Evolutionary conservation across 2,888 invertebrate genomes (phyloP), one percentile per base, ranked within the genome.

Genomic region (Limnephilus marmoratus): DNA sequence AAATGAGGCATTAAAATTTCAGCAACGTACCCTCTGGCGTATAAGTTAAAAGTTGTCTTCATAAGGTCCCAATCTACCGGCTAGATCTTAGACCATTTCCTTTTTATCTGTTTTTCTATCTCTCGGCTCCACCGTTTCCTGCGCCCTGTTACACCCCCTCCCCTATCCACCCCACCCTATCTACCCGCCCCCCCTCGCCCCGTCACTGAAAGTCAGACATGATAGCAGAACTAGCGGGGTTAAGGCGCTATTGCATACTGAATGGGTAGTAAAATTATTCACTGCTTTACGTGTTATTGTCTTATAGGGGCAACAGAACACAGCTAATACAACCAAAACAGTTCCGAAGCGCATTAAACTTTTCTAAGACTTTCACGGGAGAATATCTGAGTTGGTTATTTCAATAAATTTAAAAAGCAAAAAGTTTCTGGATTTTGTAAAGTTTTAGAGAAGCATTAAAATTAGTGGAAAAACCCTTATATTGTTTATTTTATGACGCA

Each of bases 1-100:
- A 92, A 93, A 93, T 92, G 92, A 93, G 92, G 92, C 92, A 92
- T 93, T 93, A 92, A 92, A 93, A 93, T 93, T 93, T 93, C 93
- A 93, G 88, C 91, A 90, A 90, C 92, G 92, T 91, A 80, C 90
- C 92, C 92, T 90, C 87, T 31, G 49, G 89, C 53, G 93, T 91
- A 91, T 93, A 92, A 91, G 91, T 92, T 91, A 93, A 92, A 92
- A 92, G 93, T 91, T 91, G 92, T 93, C 92, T 93, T 92, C 91
- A 92, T 92, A 91, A 90, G 90, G 90, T 86, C 93, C 81, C 91
- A 91, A 92, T 93, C 92, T 90, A 91, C 49, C 83, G 90, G 90
- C 92, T 90, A 85, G 93, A 93, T 93, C 93, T 93, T 85, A 91
- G 92, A 91, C 91, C 92, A 91, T 92, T 93, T 90, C 93, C 93